phyloP scores from a whole-genome alignment of 1,140 invertebrate genomes.

The Drosophila teissieri region DNA sequence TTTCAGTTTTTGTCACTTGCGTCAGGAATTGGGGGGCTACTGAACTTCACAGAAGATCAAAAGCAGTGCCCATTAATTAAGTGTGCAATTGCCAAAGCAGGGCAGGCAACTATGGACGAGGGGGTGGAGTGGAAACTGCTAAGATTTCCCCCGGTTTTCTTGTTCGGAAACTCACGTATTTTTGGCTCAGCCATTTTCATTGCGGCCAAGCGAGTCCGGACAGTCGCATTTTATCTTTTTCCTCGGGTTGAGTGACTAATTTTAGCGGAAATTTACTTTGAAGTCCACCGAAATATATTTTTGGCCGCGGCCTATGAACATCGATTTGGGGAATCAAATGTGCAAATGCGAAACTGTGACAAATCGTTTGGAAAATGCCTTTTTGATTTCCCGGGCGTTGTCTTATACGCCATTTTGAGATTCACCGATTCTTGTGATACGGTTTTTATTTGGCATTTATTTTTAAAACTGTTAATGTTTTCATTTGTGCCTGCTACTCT shows the following conservation, averaged over 20 bases:
- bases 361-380: conserved; percentile 48
- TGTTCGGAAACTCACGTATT: conserved; percentile 37
- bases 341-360: conserved; percentile 35
- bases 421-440: conserved; percentile 6
- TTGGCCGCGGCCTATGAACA: conserved; percentile 23
- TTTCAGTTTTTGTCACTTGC: conserved; percentile 73
- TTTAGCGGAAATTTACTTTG: conserved; percentile 72
- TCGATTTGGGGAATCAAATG: conserved; percentile 35
- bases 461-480: conserved; percentile 49
- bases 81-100: conserved; percentile 72
- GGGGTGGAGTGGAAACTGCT: conserved; percentile 13
- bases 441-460: conserved; percentile 45
- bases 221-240: conserved; percentile 15
- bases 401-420: conserved; percentile 15
- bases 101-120: neutral
- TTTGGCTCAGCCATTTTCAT: conserved; percentile 54
- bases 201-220: conserved; percentile 33
- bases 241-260: conserved; percentile 60
- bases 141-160: conserved; percentile 33
- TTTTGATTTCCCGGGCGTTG: conserved; percentile 37
- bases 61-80: conserved; percentile 80
- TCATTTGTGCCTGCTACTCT: conserved; percentile 33
- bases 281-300: conserved; percentile 53
- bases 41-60: conserved; percentile 77
- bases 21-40: conserved; percentile 41